Conservation (phyloP, 2,797 vertebrate species). For the Notoglanidium macrostoma region DNA sequence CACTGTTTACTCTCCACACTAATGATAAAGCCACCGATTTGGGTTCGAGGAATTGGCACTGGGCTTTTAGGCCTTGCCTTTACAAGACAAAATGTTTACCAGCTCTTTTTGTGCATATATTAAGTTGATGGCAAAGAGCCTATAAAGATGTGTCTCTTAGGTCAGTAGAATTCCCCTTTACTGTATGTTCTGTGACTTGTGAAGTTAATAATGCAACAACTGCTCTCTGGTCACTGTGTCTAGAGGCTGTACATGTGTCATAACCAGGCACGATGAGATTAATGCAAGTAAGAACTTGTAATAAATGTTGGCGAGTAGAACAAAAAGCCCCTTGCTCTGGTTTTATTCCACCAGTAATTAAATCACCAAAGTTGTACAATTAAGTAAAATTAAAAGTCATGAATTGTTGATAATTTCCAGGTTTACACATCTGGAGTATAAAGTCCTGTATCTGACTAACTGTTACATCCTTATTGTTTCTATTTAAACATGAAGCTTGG, state of each 20-base stretch:
- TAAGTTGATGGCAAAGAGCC: constrained; percentile 50
- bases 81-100: constrained; percentile 70
- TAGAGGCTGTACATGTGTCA: constrained; percentile 60
- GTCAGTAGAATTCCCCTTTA: constrained; percentile 59
- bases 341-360: neutral
- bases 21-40: constrained; percentile 44
- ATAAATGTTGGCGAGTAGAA: constrained; percentile 68
- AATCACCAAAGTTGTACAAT: neutral
- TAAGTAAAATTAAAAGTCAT: neutral
- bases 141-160: constrained; percentile 53
- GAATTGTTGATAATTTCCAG: neutral
- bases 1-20: constrained; percentile 55
- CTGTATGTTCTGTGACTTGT: constrained; percentile 63
- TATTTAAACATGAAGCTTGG: neutral
- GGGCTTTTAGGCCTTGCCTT: constrained; percentile 58
- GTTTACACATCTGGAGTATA: neutral
- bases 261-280: constrained; percentile 50
- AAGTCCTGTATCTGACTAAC: neutral
- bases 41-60: constrained; percentile 54
- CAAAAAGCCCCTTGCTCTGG: constrained; percentile 17
- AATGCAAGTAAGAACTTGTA: constrained; percentile 62
- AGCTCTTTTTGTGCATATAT: constrained; percentile 58
- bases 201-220: constrained; percentile 42
- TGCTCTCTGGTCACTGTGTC: constrained; percentile 45
- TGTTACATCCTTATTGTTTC: neutral